A percentile compares a stretch with the other conserved stretches of the same genome.
These are phyloP conservation scores for Colletes gigas DNA, from an alignment of 1,140 invertebrate genomes.

Conservation along the genomic window DNA sequence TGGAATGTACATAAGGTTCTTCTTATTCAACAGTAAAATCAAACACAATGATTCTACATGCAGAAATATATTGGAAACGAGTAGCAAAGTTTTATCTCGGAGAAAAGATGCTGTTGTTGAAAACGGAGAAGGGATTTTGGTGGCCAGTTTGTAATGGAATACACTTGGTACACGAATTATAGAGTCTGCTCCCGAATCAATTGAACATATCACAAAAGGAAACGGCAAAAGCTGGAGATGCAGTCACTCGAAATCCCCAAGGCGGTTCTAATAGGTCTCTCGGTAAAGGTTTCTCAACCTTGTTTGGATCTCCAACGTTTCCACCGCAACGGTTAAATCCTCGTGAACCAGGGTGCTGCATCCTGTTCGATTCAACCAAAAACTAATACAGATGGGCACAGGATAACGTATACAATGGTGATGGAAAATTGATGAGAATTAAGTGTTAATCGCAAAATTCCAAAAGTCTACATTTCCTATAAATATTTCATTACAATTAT, in stretches of 20 bases:
- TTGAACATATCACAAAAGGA: neutral
- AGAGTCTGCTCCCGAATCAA: neutral
- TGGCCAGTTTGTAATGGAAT: neutral
- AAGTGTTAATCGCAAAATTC: no score
- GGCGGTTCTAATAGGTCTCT: slow-evolving; percentile 3
- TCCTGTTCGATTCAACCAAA: neutral
- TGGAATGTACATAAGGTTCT: no score
- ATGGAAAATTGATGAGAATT: no score
- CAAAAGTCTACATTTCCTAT: no score
- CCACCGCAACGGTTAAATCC: slow-evolving; percentile 34
- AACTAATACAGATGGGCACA: neutral
- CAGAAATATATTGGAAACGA: no score
- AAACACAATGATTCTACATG: no score
- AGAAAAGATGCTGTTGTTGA: neutral
- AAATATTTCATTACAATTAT: no score
- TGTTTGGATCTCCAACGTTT: slow-evolving; percentile 25
- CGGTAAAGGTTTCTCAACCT: slow-evolving; percentile 34
- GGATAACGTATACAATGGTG: no score
- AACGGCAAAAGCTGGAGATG: slow-evolving; percentile 14
- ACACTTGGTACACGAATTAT: neutral
- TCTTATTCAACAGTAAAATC: no score
- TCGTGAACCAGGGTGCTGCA: slow-evolving; percentile 11
- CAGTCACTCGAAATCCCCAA: slow-evolving; percentile 9
- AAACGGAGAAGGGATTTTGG: neutral
- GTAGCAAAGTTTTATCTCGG: no score